These are phyloP conservation scores for Neodon shergylaensis DNA, from an alignment of 2,113 vertebrate genomes.

Conservation along the genomic window DNA sequence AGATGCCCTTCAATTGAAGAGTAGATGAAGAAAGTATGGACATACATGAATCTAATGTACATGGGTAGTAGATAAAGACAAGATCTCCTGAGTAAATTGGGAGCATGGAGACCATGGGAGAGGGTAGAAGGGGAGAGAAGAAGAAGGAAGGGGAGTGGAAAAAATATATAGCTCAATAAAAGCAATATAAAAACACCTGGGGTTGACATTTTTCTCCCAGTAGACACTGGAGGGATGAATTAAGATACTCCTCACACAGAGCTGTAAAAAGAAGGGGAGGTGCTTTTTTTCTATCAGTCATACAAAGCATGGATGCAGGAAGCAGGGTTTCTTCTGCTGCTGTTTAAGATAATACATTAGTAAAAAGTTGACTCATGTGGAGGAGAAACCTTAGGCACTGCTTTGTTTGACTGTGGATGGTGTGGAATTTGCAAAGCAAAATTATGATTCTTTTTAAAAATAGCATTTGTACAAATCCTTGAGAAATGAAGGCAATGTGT, in stretches of 20 bases:
- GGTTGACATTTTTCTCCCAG: background rate
- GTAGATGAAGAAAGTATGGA: no score
- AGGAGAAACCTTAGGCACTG: fast-evolving
- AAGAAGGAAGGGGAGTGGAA: no score
- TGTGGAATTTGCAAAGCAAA: background rate
- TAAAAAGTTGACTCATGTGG: fast-evolving
- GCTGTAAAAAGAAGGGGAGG: background rate
- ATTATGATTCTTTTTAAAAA: background rate
- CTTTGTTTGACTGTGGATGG: background rate
- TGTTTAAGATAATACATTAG: background rate
- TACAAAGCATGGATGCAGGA: background rate
- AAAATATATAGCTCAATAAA: no score
- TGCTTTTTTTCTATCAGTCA: background rate
- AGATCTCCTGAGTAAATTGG: no score
- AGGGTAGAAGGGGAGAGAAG: no score
- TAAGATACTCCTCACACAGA: background rate
- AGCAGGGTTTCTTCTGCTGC: no score
- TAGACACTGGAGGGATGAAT: background rate
- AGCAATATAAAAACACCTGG: background rate
- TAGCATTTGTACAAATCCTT: background rate
- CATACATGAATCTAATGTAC: no score
- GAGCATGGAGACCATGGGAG: no score
- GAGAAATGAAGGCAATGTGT: background rate
- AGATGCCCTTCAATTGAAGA: no score
- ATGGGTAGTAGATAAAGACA: no score